Base-by-base conservation (phyloP, 2,888 invertebrate species). In the Synergus laeviventris region DNA sequence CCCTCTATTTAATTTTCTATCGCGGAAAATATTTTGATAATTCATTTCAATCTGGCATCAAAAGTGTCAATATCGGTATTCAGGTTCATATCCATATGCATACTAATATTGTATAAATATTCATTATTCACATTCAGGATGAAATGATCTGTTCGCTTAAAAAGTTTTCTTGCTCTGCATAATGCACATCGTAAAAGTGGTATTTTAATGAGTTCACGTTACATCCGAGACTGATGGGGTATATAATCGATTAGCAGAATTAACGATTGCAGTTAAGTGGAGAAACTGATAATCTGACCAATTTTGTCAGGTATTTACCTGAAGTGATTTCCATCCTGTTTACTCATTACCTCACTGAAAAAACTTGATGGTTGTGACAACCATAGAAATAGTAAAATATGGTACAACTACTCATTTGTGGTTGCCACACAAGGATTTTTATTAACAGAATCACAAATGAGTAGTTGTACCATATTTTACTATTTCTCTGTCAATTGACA, bases 261-360 rank as follows among this genome's bases (percentile, higher is more conserved):
- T 49, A 49, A 70, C 49, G 70, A 31, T 31, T 24, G 49, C 70
- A 12, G 45, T 45, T 70, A 45, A 70, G 70, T 70, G 70, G 49
- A 24, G 31, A 70, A 70, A 70, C 31, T 24, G 70, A 70, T 70
- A 70, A 70, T 70, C 70, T 70, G 45, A 31, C 70, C 49, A 70
- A 70, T 70, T 70, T 45, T 36, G 31, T 70, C 70, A 49, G 49
- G 31, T 49, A 70, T 70, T 70, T 31, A 49, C 31, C 49, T 70
- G n/a, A 70, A 70, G 31, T 49, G 31, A 70, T 49, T 49, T 70
- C 66, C 45, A 66, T n/a, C 8, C 7, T 31, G 45, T 21, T 66
- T 45, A 21, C 14, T 66, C n/a, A 49, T 66, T 49, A 49, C 49
- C 31, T n/a, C n/a, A n/a, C n/a, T n/a, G n/a, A n/a, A n/a, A n/a